phyloP scores from a whole-genome alignment of 2,113 vertebrate species.

The Channa argus region DNA sequence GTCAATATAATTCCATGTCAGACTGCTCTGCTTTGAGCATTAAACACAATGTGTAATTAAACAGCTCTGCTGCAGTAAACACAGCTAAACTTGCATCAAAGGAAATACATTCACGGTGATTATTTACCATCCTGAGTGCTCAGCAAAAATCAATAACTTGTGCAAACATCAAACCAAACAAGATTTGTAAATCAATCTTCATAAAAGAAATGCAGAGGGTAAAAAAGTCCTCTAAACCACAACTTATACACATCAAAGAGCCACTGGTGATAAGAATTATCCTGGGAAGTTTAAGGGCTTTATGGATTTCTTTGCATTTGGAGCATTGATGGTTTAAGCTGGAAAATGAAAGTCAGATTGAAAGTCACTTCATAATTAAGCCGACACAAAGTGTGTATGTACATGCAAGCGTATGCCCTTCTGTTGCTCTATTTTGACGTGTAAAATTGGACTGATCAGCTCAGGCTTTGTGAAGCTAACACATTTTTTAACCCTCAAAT shows the following conservation, averaged over 20 bases:
- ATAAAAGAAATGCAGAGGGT: constrained; percentile 57
- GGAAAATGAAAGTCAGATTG: constrained; percentile 62
- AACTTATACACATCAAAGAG: constrained; percentile 34
- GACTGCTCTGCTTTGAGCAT: constrained; percentile 34
- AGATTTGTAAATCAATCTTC: constrained; percentile 64
- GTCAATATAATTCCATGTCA: constrained; percentile 50
- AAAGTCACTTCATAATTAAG: constrained; percentile 66
- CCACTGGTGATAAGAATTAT: constrained; percentile 48
- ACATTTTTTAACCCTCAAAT: constrained; percentile 4
- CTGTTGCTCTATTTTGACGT: constrained; percentile 8
- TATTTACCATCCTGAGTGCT: constrained; percentile 76
- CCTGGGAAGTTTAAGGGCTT: constrained; percentile 35
- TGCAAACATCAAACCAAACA: constrained; percentile 79
- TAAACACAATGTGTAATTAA: constrained; percentile 73
- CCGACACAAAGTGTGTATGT: constrained; percentile 35
- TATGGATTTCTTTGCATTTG: constrained; percentile 57
- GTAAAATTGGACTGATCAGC: constrained; percentile 19
- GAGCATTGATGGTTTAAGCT: constrained; percentile 55
- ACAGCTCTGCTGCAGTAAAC: constrained; percentile 67
- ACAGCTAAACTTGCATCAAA: constrained; percentile 69
- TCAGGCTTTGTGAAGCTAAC: constrained; percentile 15
- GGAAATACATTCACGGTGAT: constrained; percentile 74
- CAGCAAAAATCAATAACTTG: constrained; percentile 79
- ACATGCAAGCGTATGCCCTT: neutral
- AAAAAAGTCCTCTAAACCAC: constrained; percentile 22